Evolutionary conservation across 2,113 vertebrate genomes (phyloP).

Genomic region (Mixornis gularis): DNA sequence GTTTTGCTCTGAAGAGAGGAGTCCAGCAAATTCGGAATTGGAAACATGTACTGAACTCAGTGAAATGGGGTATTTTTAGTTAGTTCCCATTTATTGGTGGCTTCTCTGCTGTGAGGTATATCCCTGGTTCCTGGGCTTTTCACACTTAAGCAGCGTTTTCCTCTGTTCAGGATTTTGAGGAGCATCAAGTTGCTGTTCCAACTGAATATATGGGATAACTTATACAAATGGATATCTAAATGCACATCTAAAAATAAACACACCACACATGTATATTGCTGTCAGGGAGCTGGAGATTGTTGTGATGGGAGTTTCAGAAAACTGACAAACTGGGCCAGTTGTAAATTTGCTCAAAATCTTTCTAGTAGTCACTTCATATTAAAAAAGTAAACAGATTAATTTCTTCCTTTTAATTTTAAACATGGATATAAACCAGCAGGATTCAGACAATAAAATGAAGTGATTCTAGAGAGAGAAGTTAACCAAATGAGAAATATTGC

Average conservation of each 20-base stretch:
- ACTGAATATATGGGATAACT: neutral
- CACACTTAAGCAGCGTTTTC: neutral
- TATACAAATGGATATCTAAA: neutral
- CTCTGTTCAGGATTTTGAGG: neutral
- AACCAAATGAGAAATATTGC: neutral
- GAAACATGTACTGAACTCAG: neutral
- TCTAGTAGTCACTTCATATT: neutral
- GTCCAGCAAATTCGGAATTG: neutral
- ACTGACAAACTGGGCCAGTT: neutral
- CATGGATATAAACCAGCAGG: neutral
- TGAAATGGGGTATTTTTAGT: neutral
- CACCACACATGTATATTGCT: fast-evolving
- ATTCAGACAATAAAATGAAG: neutral
- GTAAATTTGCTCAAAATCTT: neutral
- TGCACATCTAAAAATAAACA: neutral
- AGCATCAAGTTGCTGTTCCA: neutral
- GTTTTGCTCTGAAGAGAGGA: neutral
- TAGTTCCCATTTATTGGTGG: neutral
- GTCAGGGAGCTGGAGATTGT: neutral
- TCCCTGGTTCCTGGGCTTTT: neutral
- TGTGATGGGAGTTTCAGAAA: neutral
- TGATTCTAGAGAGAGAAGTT: neutral
- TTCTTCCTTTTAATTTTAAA: neutral
- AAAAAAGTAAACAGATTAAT: neutral
- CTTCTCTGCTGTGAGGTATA: neutral